phyloP scores from a whole-genome alignment of 2,113 vertebrate species.

The Chaenogobius annularis region DNA sequence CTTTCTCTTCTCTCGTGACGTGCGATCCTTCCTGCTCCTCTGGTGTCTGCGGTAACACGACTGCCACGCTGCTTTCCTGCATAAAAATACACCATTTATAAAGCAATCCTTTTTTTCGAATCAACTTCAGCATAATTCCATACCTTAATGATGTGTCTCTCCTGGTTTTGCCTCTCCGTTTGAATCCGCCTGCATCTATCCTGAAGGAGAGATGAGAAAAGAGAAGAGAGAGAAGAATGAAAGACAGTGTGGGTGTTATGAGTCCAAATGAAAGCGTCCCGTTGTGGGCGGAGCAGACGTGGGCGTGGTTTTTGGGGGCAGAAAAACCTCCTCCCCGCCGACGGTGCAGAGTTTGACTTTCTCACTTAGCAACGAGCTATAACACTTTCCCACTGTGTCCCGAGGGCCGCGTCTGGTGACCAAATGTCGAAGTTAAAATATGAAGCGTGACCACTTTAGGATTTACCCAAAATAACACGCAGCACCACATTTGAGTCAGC shows the following conservation, averaged over 20 bases:
- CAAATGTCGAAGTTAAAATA: slow-evolving; percentile 28
- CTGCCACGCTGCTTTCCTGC: slow-evolving; percentile 45
- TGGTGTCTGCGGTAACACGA: slow-evolving; percentile 33
- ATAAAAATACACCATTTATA: neutral
- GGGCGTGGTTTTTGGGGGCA: neutral
- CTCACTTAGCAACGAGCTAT: slow-evolving; percentile 42
- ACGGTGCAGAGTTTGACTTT: slow-evolving; percentile 10
- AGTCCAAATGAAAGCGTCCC: slow-evolving; percentile 25
- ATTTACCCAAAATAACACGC: neutral
- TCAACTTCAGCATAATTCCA: neutral
- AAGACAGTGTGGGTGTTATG: neutral
- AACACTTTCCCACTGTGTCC: slow-evolving; percentile 35
- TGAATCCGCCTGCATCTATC: slow-evolving; percentile 68
- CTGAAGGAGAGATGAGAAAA: slow-evolving; percentile 63
- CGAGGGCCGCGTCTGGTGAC: slow-evolving; percentile 25
- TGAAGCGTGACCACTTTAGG: slow-evolving; percentile 19
- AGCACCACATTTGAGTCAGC: slow-evolving; percentile 22
- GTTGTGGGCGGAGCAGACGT: slow-evolving; percentile 23
- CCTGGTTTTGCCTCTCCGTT: slow-evolving; percentile 68
- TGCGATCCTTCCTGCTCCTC: slow-evolving; percentile 17
- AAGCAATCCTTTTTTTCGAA: neutral
- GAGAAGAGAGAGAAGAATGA: slow-evolving; percentile 16
- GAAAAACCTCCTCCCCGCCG: slow-evolving; percentile 1
- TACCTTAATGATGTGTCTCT: slow-evolving; percentile 72
- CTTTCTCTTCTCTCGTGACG: slow-evolving; percentile 36